phyloP scores from a whole-genome alignment of 2,113 vertebrate species.

The Calidris pugnax region DNA sequence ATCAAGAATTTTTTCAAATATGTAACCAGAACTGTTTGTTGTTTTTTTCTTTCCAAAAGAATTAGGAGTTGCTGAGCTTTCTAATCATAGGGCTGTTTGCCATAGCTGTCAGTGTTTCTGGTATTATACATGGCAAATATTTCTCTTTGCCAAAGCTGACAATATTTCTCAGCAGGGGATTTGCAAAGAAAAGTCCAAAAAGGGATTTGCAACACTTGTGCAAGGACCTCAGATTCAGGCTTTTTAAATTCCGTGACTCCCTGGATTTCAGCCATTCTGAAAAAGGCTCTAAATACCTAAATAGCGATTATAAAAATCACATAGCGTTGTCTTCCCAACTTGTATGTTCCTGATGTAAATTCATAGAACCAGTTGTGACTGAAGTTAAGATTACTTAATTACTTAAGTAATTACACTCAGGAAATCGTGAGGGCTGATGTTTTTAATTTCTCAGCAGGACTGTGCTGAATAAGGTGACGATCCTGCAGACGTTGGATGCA shows the following conservation, averaged over 20 bases:
- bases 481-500: background rate
- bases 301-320: background rate
- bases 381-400: background rate
- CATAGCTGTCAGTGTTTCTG: background rate
- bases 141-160: background rate
- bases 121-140: background rate
- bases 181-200: background rate
- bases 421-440: background rate
- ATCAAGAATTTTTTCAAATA: background rate
- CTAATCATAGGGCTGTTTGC: background rate
- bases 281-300: background rate
- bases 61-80: background rate
- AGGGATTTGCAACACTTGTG: background rate
- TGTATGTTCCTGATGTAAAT: background rate
- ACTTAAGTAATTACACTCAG: background rate
- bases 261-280: background rate
- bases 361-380: background rate
- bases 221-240: background rate
- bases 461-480: background rate
- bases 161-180: background rate
- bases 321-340: background rate
- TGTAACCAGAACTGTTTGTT: background rate
- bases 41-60: background rate
- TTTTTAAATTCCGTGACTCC: background rate
- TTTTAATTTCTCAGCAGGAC: background rate